A percentile compares a stretch with the other conserved stretches of the same genome.
These are phyloP conservation scores for Halcyon badia DNA, from an alignment of 2,797 vertebrate genomes.

Conservation along the genomic window DNA sequence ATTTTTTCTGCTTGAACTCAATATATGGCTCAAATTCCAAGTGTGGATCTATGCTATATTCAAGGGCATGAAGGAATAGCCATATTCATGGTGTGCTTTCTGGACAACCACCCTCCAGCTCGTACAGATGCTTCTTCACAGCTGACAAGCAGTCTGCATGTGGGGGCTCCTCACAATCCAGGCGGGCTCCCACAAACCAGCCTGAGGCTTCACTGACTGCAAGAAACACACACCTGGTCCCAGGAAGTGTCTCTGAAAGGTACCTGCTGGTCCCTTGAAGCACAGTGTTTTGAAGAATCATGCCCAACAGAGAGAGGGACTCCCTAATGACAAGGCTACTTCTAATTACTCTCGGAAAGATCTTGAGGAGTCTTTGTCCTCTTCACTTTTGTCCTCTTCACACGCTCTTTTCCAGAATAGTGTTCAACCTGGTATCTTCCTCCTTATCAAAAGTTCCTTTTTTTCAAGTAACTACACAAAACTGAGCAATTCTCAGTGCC, in stretches of 20 bases:
- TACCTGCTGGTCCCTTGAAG: background rate
- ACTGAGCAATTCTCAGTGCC: background rate
- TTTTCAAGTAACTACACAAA: background rate
- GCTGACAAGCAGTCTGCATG: background rate
- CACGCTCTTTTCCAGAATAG: background rate
- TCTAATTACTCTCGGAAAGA: background rate
- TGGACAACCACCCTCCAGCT: background rate
- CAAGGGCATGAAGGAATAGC: background rate
- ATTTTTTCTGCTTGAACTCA: background rate
- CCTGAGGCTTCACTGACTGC: background rate
- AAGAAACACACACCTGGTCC: background rate
- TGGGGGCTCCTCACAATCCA: background rate
- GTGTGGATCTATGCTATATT: background rate
- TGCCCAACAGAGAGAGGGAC: background rate
- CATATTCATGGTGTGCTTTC: background rate
- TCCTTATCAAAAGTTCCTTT: background rate
- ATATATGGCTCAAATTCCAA: background rate
- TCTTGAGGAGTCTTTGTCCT: background rate
- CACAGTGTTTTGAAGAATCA: background rate
- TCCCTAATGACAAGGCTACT: background rate
- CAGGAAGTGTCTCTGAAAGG: background rate
- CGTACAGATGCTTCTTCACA: background rate
- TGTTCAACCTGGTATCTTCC: background rate
- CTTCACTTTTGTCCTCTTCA: background rate
- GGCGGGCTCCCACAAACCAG: background rate